Evolutionary conservation across 2,113 vertebrate genomes (phyloP).

Genomic region (Oryctolagus cuniculus): DNA sequence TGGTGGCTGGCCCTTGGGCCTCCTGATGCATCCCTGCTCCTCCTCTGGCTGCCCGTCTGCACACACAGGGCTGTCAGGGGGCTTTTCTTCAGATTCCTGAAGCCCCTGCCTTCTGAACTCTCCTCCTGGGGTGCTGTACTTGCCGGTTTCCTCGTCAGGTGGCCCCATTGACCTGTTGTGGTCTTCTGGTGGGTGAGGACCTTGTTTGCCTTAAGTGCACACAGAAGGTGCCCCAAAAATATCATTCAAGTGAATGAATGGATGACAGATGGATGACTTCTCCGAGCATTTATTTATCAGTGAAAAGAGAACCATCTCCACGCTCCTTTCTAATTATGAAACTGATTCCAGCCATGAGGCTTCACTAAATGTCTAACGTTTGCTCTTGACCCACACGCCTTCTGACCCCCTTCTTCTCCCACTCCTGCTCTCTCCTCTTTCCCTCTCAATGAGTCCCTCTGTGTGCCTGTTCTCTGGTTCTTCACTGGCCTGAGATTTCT

Average conservation of each 20-base stretch:
- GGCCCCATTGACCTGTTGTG: not conserved
- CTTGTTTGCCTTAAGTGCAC: not conserved
- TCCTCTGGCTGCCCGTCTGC: not conserved
- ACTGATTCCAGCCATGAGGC: not conserved
- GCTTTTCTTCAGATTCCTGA: not conserved
- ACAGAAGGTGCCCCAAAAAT: not conserved
- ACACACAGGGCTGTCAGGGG: not conserved
- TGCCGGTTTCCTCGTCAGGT: not conserved
- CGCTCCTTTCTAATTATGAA: not conserved
- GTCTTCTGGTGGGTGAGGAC: not conserved
- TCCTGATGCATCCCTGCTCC: too few relatives aligned
- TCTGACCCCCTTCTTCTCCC: rapidly evolving
- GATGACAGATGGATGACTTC: not conserved
- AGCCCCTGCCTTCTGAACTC: not conserved
- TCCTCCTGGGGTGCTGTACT: not conserved
- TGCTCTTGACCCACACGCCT: rapidly evolving
- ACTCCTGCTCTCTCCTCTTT: not conserved
- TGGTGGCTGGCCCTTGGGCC: not conserved
- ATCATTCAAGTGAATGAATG: not conserved
- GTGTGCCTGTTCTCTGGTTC: not conserved
- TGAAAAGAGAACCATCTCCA: not conserved
- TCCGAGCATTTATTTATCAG: not conserved
- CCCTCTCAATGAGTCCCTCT: not conserved
- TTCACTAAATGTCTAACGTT: too few relatives aligned
- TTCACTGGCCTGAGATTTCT: not conserved